Evolutionary conservation across 2,113 vertebrate genomes (phyloP), one percentile per base, ranked within the genome.

Genomic region (Lutjanus erythropterus): DNA sequence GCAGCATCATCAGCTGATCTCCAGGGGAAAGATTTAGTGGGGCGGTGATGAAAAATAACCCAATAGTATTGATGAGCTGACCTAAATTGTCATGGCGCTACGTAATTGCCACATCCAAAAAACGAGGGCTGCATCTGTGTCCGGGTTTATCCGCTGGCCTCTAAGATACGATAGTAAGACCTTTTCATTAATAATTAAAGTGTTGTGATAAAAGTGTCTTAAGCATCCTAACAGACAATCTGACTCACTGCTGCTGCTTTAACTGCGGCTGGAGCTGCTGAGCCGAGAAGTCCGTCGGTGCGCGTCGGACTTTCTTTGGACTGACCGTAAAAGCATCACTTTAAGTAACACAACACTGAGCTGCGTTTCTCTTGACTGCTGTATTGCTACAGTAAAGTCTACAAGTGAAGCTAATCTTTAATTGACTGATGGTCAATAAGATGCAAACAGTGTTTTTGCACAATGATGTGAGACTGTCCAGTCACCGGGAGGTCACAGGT

Each of bases 21-120:
- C 83, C 23, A 67, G 81, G 80, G 73, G 25, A 59, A 47, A 37
- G 11, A 47, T 69, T 72, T 61, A 72, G 69, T 83, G 72, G 62
- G 27, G 39, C 31, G 23, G 9, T 12, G 42, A 83, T 33, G 55
- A 67, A 68, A 75, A 64, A 66, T 37, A 71, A 66, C 55, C 52
- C 14, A 46, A n/a, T 29, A 35, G 42, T 58, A 69, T 67, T 64
- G 65, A 86, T 83, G 85, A 81, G 83, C 35, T 88, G 88, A 91
- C 85, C 91, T 83, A 72, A 78, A 91, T 89, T 68, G 83, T 88
- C 80, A 66, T 2, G 6, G 79, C 66, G 65, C 72, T 33, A 78
- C 62, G 21, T 70, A 81, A 90, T 56, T 83, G 80, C 49, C 56
- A 42, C 37, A 62, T 78, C 61, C 70, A 74, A 21, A 27, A n/a